Conservation (phyloP, 2,113 vertebrate genomes). For the Litocranius walleri region DNA sequence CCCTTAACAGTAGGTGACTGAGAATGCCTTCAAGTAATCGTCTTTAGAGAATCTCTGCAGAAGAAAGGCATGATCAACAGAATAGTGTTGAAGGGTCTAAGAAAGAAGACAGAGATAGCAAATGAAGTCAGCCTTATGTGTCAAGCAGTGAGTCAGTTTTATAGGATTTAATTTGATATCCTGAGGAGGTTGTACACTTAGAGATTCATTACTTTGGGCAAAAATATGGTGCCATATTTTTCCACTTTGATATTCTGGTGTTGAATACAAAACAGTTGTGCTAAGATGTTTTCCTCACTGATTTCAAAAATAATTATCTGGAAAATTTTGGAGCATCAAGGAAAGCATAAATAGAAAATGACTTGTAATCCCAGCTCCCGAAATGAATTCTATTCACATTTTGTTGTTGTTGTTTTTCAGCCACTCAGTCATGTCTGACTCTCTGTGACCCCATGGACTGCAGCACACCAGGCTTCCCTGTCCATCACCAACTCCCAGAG, state of each 20-base stretch:
- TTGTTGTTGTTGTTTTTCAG: neutral
- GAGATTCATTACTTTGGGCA: neutral
- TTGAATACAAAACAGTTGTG: neutral
- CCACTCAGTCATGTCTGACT: neutral
- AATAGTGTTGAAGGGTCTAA: slow-evolving; percentile 29
- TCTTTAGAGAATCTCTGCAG: slow-evolving; percentile 40
- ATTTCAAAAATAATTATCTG: neutral
- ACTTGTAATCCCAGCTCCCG: neutral
- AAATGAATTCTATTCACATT: neutral
- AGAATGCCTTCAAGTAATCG: slow-evolving; percentile 44
- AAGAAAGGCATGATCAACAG: slow-evolving; percentile 22
- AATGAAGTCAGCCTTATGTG: neutral
- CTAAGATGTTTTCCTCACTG: neutral
- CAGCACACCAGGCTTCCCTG: neutral
- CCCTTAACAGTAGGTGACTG: slow-evolving; percentile 36
- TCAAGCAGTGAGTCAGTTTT: neutral
- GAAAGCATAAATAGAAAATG: neutral
- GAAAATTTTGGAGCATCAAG: neutral
- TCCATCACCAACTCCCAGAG: neutral
- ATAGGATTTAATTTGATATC: neutral
- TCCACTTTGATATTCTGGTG: neutral
- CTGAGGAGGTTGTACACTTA: neutral
- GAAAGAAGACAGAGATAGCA: slow-evolving; percentile 19
- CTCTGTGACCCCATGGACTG: neutral
- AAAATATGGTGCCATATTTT: neutral